These are phyloP conservation scores for Poeciliopsis prolifica DNA, from an alignment of 2,113 vertebrate species.

Conservation along the genomic window DNA sequence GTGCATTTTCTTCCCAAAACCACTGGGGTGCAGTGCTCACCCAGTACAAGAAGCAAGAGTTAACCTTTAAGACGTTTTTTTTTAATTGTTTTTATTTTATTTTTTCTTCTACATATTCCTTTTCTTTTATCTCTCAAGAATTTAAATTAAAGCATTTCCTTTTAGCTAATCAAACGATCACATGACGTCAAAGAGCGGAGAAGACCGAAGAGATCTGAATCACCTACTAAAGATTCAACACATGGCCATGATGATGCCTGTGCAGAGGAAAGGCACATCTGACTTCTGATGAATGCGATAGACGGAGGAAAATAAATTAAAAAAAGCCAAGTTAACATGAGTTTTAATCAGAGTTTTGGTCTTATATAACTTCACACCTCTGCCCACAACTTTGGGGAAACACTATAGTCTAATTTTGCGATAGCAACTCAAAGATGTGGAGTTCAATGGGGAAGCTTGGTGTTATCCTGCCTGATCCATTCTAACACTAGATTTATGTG, in stretches of 20 bases:
- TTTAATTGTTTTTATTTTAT: accelerated
- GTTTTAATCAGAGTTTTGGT: not conserved
- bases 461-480: not conserved
- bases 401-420: not conserved
- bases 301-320: not conserved
- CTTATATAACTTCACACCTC: not conserved
- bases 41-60: slow-evolving; percentile 6
- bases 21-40: slow-evolving; percentile 64
- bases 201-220: slow-evolving; percentile 50
- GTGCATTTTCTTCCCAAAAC: slow-evolving; percentile 40
- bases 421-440: not conserved
- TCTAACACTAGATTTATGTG: not conserved
- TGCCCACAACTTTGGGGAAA: not conserved
- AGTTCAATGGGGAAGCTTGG: not conserved
- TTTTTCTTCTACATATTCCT: not conserved
- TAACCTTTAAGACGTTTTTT: accelerated
- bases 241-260: slow-evolving; percentile 18
- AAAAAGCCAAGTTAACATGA: not conserved
- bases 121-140: not conserved
- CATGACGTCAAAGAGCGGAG: slow-evolving; percentile 55
- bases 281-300: slow-evolving; percentile 12
- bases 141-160: slow-evolving; percentile 20
- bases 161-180: slow-evolving; percentile 1
- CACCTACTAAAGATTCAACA: slow-evolving; percentile 56
- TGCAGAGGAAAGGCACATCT: slow-evolving; percentile 3